Conservation (phyloP, 2,113 vertebrate species). For the Heterochromis multidens region DNA sequence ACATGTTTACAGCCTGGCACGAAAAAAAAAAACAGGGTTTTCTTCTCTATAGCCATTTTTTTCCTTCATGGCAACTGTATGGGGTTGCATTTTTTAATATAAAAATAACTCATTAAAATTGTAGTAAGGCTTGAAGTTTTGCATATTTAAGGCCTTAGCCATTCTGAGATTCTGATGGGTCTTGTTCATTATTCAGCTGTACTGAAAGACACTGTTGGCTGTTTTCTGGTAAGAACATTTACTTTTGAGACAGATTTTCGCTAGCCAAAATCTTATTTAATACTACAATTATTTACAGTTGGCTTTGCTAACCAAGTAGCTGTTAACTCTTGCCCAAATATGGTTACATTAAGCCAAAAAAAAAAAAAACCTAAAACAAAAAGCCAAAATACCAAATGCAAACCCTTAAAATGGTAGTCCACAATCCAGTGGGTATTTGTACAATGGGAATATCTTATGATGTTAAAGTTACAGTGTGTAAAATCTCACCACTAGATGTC, state of each 20-base stretch:
- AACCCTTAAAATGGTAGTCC: not conserved
- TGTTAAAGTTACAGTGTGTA: not conserved
- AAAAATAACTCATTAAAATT: not conserved
- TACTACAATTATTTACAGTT: not conserved
- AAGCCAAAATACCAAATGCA: not conserved
- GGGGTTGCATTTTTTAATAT: too few species aligned
- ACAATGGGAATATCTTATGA: not conserved
- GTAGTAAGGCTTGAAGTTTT: not conserved
- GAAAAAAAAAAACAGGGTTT: too few species aligned
- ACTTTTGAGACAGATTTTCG: not conserved
- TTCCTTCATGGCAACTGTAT: too few species aligned
- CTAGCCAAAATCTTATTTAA: not conserved
- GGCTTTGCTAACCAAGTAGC: not conserved
- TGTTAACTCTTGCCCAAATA: not conserved
- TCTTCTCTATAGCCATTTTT: too few species aligned
- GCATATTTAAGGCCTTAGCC: not conserved
- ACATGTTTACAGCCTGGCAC: not conserved
- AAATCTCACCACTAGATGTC: not conserved
- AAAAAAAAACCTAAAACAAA: not conserved
- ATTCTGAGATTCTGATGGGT: rapidly evolving
- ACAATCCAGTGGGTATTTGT: not conserved
- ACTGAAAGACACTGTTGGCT: not conserved
- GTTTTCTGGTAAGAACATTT: not conserved
- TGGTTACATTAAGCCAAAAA: not conserved
- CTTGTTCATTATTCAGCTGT: not conserved